Evolutionary conservation across 1,140 invertebrate genomes (phyloP).

Genomic region (Calephelis nemesis): DNA sequence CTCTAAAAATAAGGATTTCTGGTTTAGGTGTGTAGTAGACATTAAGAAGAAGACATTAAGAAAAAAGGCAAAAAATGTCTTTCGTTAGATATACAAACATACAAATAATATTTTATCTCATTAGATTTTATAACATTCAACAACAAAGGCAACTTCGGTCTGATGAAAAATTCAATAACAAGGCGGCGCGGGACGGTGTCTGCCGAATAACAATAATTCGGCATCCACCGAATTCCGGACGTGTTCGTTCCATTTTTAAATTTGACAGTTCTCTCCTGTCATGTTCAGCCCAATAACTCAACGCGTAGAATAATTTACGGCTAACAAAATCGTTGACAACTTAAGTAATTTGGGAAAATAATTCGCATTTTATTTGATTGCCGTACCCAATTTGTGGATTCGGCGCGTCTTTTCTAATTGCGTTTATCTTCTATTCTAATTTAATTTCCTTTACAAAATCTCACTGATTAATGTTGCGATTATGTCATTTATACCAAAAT

Average conservation of each 20-base stretch:
- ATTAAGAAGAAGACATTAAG: too few species aligned
- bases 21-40: too few species aligned
- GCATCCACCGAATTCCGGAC: slow-evolving; percentile 67
- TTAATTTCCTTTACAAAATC: neutral
- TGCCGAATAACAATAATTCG: slow-evolving; percentile 75
- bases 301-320: slow-evolving; percentile 38
- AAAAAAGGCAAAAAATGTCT: too few species aligned
- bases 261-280: slow-evolving; percentile 65
- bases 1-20: too few species aligned
- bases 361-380: slow-evolving; percentile 17
- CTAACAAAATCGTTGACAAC: slow-evolving; percentile 17
- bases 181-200: slow-evolving; percentile 46
- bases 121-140: slow-evolving; percentile 52
- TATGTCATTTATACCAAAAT: too few species aligned
- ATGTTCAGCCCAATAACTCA: slow-evolving; percentile 63
- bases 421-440: neutral
- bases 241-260: slow-evolving; percentile 75
- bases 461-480: neutral
- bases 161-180: slow-evolving; percentile 73
- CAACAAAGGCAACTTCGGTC: slow-evolving; percentile 60
- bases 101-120: slow-evolving; percentile 27
- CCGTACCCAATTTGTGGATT: slow-evolving; percentile 7
- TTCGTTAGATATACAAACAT: neutral
- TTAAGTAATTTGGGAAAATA: slow-evolving; percentile 18
- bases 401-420: slow-evolving; percentile 3